Evolutionary conservation across 2,113 vertebrate genomes (phyloP).

Genomic region (Mastomys natalensis): DNA sequence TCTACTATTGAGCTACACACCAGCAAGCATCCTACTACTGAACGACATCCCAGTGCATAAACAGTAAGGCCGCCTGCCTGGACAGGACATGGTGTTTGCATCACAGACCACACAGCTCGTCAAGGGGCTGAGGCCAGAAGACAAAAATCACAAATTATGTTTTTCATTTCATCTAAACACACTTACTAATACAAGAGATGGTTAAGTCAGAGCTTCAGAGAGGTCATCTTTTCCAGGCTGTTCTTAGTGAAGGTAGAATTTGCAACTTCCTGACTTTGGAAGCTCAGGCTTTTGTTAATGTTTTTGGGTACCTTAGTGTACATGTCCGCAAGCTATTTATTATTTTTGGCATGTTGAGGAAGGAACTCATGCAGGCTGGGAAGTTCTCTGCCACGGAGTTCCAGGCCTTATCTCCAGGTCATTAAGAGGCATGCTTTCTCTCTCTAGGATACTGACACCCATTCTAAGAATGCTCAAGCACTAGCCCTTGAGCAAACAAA

Average conservation of each 20-base stretch:
- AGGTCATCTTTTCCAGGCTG: neutral
- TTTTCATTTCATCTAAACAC: neutral
- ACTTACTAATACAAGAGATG: neutral
- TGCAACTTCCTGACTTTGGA: neutral
- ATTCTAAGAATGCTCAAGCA: neutral
- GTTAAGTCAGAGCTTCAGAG: neutral
- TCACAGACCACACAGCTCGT: neutral
- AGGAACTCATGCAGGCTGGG: neutral
- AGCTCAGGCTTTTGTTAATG: neutral
- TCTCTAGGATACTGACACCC: neutral
- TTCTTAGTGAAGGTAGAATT: slow-evolving; percentile 17
- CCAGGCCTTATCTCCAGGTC: neutral
- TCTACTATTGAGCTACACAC: neutral
- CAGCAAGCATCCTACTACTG: too few relatives aligned
- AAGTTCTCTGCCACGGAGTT: neutral
- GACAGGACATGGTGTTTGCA: neutral
- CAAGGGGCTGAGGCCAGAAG: neutral
- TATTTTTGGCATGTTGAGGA: neutral
- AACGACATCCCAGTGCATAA: neutral
- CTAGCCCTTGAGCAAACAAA: neutral
- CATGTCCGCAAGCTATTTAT: neutral
- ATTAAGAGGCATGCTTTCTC: neutral
- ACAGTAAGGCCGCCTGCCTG: neutral
- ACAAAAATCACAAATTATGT: neutral
- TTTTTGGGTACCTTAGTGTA: neutral